A percentile compares a stretch with the other conserved stretches of the same genome.
These are phyloP conservation scores for Enteromius mattozi DNA, from an alignment of 2,797 vertebrate genomes.

Conservation along the genomic window DNA sequence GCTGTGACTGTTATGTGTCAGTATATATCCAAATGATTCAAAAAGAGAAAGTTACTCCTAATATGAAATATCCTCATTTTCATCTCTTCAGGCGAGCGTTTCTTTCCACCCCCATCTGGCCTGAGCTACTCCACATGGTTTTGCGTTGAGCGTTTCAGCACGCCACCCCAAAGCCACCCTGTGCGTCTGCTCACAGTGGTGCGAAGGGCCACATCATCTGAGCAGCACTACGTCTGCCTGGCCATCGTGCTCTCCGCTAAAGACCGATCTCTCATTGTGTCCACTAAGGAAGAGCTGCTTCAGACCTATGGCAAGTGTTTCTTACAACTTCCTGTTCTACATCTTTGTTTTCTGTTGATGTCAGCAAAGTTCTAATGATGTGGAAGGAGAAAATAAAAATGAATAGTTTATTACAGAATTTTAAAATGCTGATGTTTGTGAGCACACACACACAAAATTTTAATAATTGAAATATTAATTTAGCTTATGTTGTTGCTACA, in stretches of 20 bases:
- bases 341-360: neutral
- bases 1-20: neutral
- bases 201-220: slow-evolving; percentile 89
- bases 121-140: slow-evolving; percentile 97
- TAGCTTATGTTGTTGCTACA: neutral
- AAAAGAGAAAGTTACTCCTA: neutral
- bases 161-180: slow-evolving; percentile 85
- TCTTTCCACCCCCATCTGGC: slow-evolving; percentile 95
- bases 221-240: slow-evolving; percentile 95
- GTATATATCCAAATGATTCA: neutral
- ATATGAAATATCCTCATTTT: neutral
- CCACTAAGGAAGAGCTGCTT: slow-evolving; percentile 95
- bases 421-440: neutral
- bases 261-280: slow-evolving; percentile 91
- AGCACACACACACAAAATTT: neutral
- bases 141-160: slow-evolving; percentile 93
- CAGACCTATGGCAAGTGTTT: slow-evolving; percentile 88
- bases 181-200: slow-evolving; percentile 91
- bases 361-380: slow-evolving; percentile 5
- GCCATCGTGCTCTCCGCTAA: slow-evolving; percentile 89
- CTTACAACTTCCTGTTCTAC: slow-evolving; percentile 10
- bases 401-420: neutral
- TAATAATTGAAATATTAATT: neutral
- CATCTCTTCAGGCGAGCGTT: slow-evolving; percentile 84
- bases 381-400: neutral